phyloP scores from a whole-genome alignment of 1,140 invertebrate genomes.

The Paraescarpia echinospica region DNA sequence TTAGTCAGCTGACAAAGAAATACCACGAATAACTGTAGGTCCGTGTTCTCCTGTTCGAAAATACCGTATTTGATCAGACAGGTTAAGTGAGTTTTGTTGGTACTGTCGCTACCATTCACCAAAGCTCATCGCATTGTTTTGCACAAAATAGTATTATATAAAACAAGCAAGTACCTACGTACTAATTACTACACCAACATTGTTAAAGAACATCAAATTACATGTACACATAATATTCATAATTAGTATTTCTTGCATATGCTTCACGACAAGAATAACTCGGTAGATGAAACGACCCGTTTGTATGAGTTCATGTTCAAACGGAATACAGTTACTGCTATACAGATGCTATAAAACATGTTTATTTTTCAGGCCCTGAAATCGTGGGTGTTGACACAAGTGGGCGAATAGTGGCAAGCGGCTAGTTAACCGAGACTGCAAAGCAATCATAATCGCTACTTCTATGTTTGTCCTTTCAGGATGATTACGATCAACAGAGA shows the following conservation, averaged over 20 bases:
- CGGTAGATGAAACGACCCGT: background rate
- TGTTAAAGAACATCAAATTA: background rate
- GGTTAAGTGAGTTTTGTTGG: too few species aligned
- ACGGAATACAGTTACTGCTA: background rate
- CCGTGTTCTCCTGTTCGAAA: too few species aligned
- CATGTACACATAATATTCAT: background rate
- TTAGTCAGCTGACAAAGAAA: too few species aligned
- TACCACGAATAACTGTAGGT: too few species aligned
- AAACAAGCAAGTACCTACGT: background rate
- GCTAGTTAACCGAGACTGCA: background rate
- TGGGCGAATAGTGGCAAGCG: background rate
- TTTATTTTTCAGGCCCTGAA: conserved; percentile 1
- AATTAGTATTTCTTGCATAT: background rate
- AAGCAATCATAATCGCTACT: background rate
- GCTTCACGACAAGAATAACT: background rate
- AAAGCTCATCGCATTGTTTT: too few species aligned
- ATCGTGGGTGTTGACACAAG: background rate
- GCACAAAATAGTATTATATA: background rate
- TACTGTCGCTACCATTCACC: too few species aligned
- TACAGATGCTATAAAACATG: background rate
- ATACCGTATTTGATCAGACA: too few species aligned
- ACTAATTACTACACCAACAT: background rate
- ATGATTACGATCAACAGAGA: background rate
- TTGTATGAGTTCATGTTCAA: background rate
- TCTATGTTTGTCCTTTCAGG: background rate